phyloP scores from a whole-genome alignment of 1,140 invertebrate genomes.

The Geopemphigus sp. region DNA sequence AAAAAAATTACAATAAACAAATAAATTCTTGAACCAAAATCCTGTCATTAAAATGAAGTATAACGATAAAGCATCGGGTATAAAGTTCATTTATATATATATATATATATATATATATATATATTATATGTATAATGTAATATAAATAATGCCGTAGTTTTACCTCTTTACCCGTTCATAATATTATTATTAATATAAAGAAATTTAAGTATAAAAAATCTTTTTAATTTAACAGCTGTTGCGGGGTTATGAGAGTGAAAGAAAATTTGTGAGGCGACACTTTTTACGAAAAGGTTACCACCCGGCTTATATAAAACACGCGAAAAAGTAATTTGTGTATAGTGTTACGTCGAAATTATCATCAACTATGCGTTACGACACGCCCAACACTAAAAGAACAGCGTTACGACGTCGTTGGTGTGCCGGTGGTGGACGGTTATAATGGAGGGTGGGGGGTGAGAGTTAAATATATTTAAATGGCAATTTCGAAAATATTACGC shows the following conservation, averaged over 20 bases:
- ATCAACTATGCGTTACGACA: conserved; percentile 27
- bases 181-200: neutral
- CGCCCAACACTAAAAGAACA: conserved; percentile 20
- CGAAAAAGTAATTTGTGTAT: conserved; percentile 43
- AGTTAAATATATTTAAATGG: conserved; percentile 40
- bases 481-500: conserved; percentile 8
- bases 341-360: conserved; percentile 38
- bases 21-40: conserved; percentile 30
- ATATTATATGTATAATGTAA: neutral
- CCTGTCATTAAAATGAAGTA: conserved; percentile 25
- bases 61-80: neutral
- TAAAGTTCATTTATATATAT: neutral
- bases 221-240: conserved; percentile 2
- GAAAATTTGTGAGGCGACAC: conserved; percentile 4
- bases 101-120: no score
- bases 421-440: no score
- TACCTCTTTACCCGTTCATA: neutral
- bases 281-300: conserved; percentile 16
- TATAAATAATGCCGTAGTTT: neutral
- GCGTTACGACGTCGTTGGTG: no score
- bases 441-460: neutral
- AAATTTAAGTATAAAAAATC: conserved; percentile 26
- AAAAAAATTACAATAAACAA: neutral
- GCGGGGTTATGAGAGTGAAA: neutral
- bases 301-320: conserved; percentile 12